Conservation (phyloP, 2,888 invertebrate species). For the Hydrotaea diabolus region DNA sequence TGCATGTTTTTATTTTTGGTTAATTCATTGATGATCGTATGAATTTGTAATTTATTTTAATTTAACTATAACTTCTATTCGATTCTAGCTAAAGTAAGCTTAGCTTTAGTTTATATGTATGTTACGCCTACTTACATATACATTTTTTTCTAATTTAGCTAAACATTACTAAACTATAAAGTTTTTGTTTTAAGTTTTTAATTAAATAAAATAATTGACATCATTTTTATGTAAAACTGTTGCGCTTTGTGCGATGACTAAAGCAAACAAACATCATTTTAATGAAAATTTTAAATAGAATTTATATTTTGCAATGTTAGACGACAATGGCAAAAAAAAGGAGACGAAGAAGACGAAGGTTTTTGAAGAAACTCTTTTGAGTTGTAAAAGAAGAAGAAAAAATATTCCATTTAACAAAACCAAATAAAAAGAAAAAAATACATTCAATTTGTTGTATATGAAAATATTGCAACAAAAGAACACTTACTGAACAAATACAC, state of each 20-base stretch:
- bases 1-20: slow-evolving; percentile 27
- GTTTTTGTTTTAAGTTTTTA: slow-evolving; percentile 25
- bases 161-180: slow-evolving; percentile 9
- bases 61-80: slow-evolving; percentile 31
- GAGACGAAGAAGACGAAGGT: background rate
- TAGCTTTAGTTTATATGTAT: slow-evolving; percentile 55
- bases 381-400: slow-evolving; percentile 34
- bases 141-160: slow-evolving; percentile 35
- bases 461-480: slow-evolving; percentile 43
- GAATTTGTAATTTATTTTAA: slow-evolving; percentile 30
- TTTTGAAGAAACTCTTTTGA: slow-evolving; percentile 34
- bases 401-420: slow-evolving; percentile 60
- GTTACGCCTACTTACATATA: background rate
- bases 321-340: background rate
- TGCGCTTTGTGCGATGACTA: slow-evolving; percentile 7
- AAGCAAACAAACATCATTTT: slow-evolving; percentile 10
- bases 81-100: slow-evolving; percentile 57
- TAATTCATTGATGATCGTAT: slow-evolving; percentile 21
- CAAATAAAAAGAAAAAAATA: slow-evolving; percentile 11
- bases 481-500: slow-evolving; percentile 17
- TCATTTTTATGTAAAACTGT: slow-evolving; percentile 49
- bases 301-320: slow-evolving; percentile 20
- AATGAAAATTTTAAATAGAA: slow-evolving; percentile 51
- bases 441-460: slow-evolving; percentile 51
- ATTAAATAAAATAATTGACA: slow-evolving; percentile 43